Percentiles rank a stretch among this genome's conserved stretches.
Evolutionary conservation across 2,113 vertebrate genomes (phyloP).

Genomic region (Climacteris rufus): DNA sequence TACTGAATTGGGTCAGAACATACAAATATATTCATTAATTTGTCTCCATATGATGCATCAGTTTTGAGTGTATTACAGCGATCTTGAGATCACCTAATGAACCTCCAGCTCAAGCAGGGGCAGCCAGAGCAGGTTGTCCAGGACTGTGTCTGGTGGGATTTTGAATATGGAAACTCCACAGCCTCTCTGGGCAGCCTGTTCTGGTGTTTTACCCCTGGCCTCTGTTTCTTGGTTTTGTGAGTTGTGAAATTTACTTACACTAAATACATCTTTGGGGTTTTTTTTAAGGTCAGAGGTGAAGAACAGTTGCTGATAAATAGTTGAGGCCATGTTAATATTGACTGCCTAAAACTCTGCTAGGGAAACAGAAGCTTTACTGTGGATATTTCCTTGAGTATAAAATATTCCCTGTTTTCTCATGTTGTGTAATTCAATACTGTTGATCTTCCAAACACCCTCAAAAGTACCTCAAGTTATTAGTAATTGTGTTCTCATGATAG

Average conservation of each 20-base stretch:
- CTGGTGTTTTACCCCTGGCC: background rate
- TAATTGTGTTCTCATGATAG: background rate
- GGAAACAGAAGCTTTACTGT: background rate
- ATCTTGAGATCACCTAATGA: background rate
- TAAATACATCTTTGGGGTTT: background rate
- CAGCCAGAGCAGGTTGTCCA: background rate
- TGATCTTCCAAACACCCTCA: background rate
- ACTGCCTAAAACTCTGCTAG: background rate
- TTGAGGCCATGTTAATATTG: background rate
- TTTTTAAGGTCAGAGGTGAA: background rate
- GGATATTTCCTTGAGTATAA: background rate
- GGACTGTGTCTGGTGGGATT: background rate
- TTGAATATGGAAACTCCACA: background rate
- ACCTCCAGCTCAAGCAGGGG: background rate
- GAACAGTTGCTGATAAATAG: background rate
- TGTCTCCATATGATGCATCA: background rate
- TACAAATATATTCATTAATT: background rate
- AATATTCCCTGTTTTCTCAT: background rate
- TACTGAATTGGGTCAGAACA: background rate
- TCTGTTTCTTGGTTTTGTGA: background rate
- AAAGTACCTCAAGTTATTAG: background rate
- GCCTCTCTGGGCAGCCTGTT: background rate
- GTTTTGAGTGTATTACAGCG: background rate
- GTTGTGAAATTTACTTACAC: background rate
- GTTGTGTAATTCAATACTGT: background rate